A percentile compares a stretch with the other conserved stretches of the same genome.
Evolutionary conservation across 2,113 vertebrate species (phyloP).

Genomic region (Prunella himalayana): DNA sequence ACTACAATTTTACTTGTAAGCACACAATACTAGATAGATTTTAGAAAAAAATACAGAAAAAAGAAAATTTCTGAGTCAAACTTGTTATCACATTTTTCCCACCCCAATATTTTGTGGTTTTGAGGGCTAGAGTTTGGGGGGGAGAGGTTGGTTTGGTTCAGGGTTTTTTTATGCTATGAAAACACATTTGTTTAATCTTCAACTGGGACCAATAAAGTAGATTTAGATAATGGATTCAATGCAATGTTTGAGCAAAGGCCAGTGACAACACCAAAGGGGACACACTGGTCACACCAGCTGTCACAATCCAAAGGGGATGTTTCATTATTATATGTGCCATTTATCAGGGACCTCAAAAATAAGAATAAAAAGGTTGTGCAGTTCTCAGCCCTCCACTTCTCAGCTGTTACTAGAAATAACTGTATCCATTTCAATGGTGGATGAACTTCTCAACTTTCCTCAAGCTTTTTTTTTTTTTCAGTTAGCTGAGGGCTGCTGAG

Average conservation of each 20-base stretch:
- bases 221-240: not conserved
- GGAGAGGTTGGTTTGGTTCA: fast-evolving
- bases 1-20: not conserved
- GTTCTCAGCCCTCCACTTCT: not conserved
- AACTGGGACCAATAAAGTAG: not conserved
- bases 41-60: not conserved
- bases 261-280: not conserved
- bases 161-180: not conserved
- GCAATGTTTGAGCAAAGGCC: not conserved
- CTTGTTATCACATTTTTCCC: not conserved
- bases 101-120: not conserved
- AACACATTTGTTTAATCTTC: not conserved
- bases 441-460: not conserved
- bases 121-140: not conserved
- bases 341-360: not conserved
- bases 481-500: not conserved
- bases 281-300: not conserved
- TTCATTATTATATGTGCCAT: not conserved
- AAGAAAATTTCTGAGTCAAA: not conserved
- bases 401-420: not conserved
- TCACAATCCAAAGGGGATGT: not conserved
- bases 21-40: not conserved
- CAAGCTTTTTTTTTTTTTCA: not conserved
- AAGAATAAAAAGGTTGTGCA: not conserved
- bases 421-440: not conserved